phyloP scores from a whole-genome alignment of 2,797 vertebrate genomes.

The Oophaga sylvatica region DNA sequence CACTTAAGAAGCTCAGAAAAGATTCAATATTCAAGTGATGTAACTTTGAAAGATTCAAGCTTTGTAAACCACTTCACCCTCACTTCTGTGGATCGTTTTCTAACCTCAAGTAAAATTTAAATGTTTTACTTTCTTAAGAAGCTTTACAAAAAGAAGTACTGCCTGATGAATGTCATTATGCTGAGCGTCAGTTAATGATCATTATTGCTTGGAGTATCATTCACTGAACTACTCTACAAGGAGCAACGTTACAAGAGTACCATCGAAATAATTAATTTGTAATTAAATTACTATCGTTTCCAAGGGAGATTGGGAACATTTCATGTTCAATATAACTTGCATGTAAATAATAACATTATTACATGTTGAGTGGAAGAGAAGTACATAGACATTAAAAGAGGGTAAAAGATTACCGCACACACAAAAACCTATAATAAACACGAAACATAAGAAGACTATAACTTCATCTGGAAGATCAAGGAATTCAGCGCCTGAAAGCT shows the following conservation, averaged over 20 bases:
- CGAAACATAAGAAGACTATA: neutral
- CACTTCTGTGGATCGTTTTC: neutral
- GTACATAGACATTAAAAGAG: neutral
- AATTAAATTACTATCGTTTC: slow-evolving; percentile 8
- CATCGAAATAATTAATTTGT: slow-evolving; percentile 32
- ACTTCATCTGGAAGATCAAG: neutral
- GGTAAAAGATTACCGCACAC: neutral
- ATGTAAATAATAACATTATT: neutral
- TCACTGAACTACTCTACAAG: slow-evolving; percentile 11
- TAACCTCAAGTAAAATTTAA: neutral
- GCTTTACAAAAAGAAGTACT: slow-evolving; percentile 16
- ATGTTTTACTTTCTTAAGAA: slow-evolving; percentile 25
- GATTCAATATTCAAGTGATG: neutral
- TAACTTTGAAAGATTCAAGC: neutral
- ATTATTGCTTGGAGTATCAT: slow-evolving; percentile 39
- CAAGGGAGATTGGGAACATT: neutral
- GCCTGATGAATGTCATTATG: neutral
- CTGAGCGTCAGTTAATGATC: slow-evolving; percentile 21
- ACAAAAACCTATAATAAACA: too few species aligned
- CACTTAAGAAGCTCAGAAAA: neutral
- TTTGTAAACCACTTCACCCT: neutral
- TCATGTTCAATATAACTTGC: neutral
- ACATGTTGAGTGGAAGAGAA: neutral
- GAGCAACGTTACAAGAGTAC: neutral
- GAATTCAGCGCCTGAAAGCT: neutral